Percentiles rank a stretch among this genome's conserved stretches.
Evolutionary conservation across 1,140 invertebrate genomes (phyloP).

Genomic region (Camponotus floridanus): DNA sequence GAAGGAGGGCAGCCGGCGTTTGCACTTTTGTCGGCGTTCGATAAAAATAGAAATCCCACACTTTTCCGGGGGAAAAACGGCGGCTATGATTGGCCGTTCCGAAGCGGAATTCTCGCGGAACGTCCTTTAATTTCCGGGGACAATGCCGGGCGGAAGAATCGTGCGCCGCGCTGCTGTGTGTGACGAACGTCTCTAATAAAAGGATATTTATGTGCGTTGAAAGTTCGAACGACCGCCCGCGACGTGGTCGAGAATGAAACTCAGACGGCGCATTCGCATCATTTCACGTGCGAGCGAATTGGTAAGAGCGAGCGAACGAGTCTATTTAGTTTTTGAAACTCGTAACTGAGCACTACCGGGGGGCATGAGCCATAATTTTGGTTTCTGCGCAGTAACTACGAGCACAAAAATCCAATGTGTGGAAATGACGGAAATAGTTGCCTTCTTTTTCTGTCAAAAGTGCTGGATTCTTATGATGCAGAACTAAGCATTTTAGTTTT

Average conservation of each 20-base stretch:
- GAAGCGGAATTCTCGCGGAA: slow-evolving; percentile 54
- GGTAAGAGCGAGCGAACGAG: slow-evolving; percentile 28
- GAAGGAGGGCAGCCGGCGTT: neutral
- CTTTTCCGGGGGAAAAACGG: slow-evolving; percentile 22
- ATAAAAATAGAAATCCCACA: slow-evolving; percentile 64
- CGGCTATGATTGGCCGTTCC: slow-evolving; percentile 41
- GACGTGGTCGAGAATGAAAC: slow-evolving; percentile 40
- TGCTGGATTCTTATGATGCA: neutral
- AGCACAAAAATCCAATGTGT: neutral
- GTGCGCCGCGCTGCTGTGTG: slow-evolving; percentile 22
- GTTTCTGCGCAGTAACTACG: neutral
- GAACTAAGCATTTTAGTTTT: neutral
- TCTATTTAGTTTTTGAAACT: slow-evolving; percentile 59
- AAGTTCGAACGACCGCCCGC: slow-evolving; percentile 61
- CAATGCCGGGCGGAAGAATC: slow-evolving; percentile 63
- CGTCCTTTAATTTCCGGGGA: slow-evolving; percentile 75
- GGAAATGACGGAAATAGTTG: slow-evolving; percentile 14
- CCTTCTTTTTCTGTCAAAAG: slow-evolving; percentile 16
- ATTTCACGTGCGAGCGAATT: slow-evolving; percentile 7
- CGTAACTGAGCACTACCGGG: neutral
- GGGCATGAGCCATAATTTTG: slow-evolving; percentile 27
- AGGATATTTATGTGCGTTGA: slow-evolving; percentile 71
- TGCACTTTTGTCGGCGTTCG: slow-evolving; percentile 30
- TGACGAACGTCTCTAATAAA: slow-evolving; percentile 70
- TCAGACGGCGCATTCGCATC: slow-evolving; percentile 15